A percentile compares a stretch with the other conserved stretches of the same genome.
These are phyloP conservation scores for Lepidurus packardi DNA, from an alignment of 1,140 invertebrate species.

Conservation along the genomic window DNA sequence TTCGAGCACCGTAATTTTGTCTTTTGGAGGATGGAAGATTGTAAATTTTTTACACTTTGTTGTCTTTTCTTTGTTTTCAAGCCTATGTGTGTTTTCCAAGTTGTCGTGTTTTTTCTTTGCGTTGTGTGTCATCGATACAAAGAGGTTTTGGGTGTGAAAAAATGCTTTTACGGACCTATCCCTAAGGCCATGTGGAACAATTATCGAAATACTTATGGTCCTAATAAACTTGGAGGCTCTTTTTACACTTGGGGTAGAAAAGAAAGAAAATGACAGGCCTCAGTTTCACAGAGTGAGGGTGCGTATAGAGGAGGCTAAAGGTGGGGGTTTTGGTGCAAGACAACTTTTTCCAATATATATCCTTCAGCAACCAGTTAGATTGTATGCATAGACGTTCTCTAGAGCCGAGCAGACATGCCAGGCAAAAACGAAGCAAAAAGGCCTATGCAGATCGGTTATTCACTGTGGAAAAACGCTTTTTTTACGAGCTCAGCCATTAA, in stretches of 20 bases:
- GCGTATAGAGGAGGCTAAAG: background rate
- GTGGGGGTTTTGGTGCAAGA: background rate
- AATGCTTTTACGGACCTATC: background rate
- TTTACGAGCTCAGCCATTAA: conserved; percentile 12
- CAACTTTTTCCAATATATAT: background rate
- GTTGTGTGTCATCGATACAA: background rate
- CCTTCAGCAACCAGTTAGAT: conserved; percentile 2
- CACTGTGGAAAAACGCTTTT: background rate
- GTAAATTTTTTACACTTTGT: no score
- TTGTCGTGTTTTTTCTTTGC: no score
- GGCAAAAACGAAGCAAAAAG: background rate
- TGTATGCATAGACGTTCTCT: background rate
- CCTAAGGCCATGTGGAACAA: background rate
- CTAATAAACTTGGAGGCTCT: background rate
- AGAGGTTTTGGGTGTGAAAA: background rate
- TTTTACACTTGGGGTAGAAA: no score
- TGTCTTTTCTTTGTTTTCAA: no score
- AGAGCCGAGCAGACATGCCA: background rate
- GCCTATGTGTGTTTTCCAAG: no score
- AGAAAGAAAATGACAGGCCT: background rate
- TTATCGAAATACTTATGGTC: conserved; percentile 17
- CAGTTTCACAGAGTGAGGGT: background rate
- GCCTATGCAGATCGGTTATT: conserved; percentile 9
- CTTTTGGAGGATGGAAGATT: no score
- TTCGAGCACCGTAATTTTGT: no score